Conservation (phyloP, 2,797 vertebrate genomes). For the Neosalanx taihuensis region DNA sequence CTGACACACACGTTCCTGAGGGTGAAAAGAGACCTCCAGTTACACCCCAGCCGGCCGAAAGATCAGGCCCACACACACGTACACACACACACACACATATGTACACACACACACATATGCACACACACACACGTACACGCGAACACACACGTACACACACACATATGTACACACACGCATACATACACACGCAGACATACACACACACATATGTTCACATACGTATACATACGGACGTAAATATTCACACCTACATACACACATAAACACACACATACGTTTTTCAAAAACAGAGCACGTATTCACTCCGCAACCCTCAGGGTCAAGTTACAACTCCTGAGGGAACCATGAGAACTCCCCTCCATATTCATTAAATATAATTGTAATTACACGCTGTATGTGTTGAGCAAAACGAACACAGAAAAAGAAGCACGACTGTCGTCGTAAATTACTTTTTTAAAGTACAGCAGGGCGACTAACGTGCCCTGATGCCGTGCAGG, state of each 20-base stretch:
- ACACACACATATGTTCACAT: too few species aligned
- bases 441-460: too few species aligned
- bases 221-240: too few species aligned
- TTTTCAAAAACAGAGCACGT: slow-evolving; percentile 40
- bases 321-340: slow-evolving; percentile 33
- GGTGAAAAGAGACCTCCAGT: slow-evolving; percentile 19
- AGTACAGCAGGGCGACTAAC: too few species aligned
- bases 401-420: slow-evolving; percentile 33
- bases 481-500: slow-evolving; percentile 19
- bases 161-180: too few species aligned
- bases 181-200: too few species aligned
- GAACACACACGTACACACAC: too few species aligned
- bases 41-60: slow-evolving; percentile 37
- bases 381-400: slow-evolving; percentile 47
- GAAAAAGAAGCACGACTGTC: slow-evolving; percentile 6
- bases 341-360: slow-evolving; percentile 49
- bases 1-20: slow-evolving; percentile 24
- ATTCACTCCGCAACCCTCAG: slow-evolving; percentile 36
- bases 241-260: too few species aligned
- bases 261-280: too few species aligned
- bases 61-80: slow-evolving; percentile 44
- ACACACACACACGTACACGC: too few species aligned
- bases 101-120: not conserved
- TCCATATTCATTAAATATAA: slow-evolving; percentile 57
- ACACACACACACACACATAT: slow-evolving; percentile 21